These are phyloP conservation scores for Drosophila pandora DNA, from an alignment of 1,140 invertebrate genomes.

Conservation along the genomic window DNA sequence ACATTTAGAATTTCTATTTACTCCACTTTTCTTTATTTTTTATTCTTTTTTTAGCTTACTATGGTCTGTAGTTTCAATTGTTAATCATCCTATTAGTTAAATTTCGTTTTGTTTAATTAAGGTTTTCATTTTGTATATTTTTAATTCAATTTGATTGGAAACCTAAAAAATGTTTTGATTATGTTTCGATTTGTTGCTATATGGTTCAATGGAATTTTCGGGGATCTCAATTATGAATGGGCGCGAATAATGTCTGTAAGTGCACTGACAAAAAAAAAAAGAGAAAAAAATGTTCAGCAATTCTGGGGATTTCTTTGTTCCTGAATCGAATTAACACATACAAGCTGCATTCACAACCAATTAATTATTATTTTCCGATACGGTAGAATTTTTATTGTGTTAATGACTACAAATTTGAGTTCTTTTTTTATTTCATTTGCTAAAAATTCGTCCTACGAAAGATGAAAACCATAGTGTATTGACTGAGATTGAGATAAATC, in stretches of 20 bases:
- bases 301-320: slow-evolving; percentile 51
- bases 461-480: slow-evolving; percentile 37
- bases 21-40: slow-evolving; percentile 19
- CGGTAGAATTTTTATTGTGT: slow-evolving; percentile 40
- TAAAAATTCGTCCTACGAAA: slow-evolving; percentile 43
- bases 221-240: slow-evolving; percentile 16
- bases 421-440: slow-evolving; percentile 22
- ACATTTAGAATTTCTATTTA: slow-evolving; percentile 64
- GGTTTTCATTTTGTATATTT: slow-evolving; percentile 63
- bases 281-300: slow-evolving; percentile 66
- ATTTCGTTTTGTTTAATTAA: slow-evolving; percentile 52
- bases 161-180: slow-evolving; percentile 81
- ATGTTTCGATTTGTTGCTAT: slow-evolving; percentile 75
- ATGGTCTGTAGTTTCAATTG: slow-evolving; percentile 48
- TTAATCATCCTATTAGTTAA: slow-evolving; percentile 14
- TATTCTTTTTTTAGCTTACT: slow-evolving; percentile 35
- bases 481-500: slow-evolving; percentile 36
- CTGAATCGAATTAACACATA: slow-evolving; percentile 71
- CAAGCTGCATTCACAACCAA: slow-evolving; percentile 80
- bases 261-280: slow-evolving; percentile 41
- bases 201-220: slow-evolving; percentile 49
- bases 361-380: slow-evolving; percentile 70
- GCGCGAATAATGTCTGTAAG: slow-evolving; percentile 27
- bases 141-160: slow-evolving; percentile 76
- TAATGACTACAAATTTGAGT: slow-evolving; percentile 11